Evolutionary conservation across 2,797 vertebrate genomes (phyloP).

Genomic region (Thunnus albacares): DNA sequence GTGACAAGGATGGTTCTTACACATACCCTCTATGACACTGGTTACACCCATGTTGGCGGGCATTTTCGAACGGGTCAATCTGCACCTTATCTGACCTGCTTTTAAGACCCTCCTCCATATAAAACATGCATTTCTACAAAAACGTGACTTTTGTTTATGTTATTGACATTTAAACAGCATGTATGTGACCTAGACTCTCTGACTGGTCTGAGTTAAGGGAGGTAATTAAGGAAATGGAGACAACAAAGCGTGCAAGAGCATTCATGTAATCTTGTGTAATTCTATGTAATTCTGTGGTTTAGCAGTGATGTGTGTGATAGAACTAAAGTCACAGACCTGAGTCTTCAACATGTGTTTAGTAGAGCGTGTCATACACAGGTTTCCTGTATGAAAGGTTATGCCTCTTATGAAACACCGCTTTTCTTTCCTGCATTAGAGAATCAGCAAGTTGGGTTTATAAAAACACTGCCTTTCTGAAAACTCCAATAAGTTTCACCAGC

Average conservation of each 20-base stretch:
- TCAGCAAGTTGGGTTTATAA: neutral
- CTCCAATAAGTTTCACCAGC: constrained; percentile 52
- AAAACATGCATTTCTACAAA: constrained; percentile 13
- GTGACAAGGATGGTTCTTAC: neutral
- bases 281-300: constrained; percentile 61
- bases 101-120: neutral
- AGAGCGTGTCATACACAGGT: constrained; percentile 10
- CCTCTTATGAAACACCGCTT: neutral
- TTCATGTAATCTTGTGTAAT: constrained; percentile 49
- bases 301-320: constrained; percentile 23
- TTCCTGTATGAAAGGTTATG: constrained; percentile 45
- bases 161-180: constrained; percentile 13
- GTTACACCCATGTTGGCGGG: neutral
- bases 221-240: constrained; percentile 24
- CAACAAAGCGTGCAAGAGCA: constrained; percentile 15
- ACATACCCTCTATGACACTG: neutral
- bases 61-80: constrained; percentile 3
- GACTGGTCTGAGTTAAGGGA: constrained; percentile 20
- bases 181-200: neutral
- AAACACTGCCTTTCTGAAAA: constrained; percentile 4
- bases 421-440: neutral
- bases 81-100: neutral
- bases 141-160: constrained; percentile 7
- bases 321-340: constrained; percentile 28
- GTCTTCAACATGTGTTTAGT: constrained; percentile 26